Base-by-base conservation (phyloP, 37 sponge, comb jelly and placozoan species). In the Dysidea cf. avara region DNA sequence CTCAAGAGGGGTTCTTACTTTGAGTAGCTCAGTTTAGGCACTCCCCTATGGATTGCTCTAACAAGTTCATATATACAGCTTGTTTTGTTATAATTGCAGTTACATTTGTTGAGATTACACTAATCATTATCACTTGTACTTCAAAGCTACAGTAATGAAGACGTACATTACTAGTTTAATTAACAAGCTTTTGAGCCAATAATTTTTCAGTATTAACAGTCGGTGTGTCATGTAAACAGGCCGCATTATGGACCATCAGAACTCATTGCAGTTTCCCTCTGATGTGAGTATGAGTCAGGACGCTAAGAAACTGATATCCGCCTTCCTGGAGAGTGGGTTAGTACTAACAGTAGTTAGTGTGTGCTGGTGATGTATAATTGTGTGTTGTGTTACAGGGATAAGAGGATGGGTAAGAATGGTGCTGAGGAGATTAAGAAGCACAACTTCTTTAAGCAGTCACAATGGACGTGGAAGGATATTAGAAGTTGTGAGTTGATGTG, bases 211-310 rank as follows among this genome's bases (percentile, higher is more conserved):
- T 49, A 18, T 13, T 49, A 49, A 16, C 13, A 13, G 13, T 49
- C 16, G 16, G 13, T 49, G 16, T 49, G 16, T 13, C 52, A 18
- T 49, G 16, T 16, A 49, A 49, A 16, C 16, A 85, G 86, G 73
- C 29, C 91, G 91, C 61, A 97, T 97, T 33, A 97, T 97, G 99
- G 84, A 94, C 54, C 92, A 91, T 56, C 85, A 94, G 71, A 87
- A 82, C 28, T 33, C 80, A 3, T 75, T 91, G 40, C 59, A 72
- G 55, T 97, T 87, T 55, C 86, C 89, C 2, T 68, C 32, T 20
- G 95, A 91, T 37, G 88, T 91, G 25, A 33, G 22, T 4, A 64
- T 97, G 22, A 61, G 75, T 17, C 66, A 50, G 5, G 63, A 66
- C 2, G 88, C 95, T 0, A 83, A 90, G 51, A 81, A 85, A 48